These are phyloP conservation scores for Polydrusus pterygomalis DNA, from an alignment of 2,888 invertebrate genomes.

Conservation along the genomic window DNA sequence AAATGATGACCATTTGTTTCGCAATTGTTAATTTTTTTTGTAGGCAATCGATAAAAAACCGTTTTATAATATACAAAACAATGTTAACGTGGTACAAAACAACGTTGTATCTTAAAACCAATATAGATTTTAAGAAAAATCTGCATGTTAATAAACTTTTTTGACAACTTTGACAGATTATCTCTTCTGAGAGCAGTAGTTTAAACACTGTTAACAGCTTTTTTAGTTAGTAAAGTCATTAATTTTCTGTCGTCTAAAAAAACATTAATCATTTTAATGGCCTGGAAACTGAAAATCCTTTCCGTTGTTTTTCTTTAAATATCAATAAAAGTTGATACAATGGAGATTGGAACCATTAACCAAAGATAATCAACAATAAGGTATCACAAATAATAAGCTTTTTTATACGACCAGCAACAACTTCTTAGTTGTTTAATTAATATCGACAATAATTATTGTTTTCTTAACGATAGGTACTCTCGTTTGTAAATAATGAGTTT, in stretches of 20 bases:
- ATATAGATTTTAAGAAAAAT: not conserved
- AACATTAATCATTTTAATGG: conserved; percentile 22
- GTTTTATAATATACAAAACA: too few relatives aligned
- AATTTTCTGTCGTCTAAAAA: not conserved
- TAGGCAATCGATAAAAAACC: too few relatives aligned
- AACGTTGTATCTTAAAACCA: too few relatives aligned
- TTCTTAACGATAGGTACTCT: too few relatives aligned
- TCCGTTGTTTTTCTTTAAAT: not conserved
- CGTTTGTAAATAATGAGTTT: too few relatives aligned
- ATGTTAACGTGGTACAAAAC: too few relatives aligned
- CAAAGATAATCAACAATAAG: not conserved
- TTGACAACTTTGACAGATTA: conserved; percentile 12
- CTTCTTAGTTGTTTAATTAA: not conserved
- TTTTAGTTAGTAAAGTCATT: conserved; percentile 11
- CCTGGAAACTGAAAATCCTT: not conserved
- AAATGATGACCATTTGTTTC: too few relatives aligned
- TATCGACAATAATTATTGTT: too few relatives aligned
- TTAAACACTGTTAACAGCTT: conserved; percentile 17
- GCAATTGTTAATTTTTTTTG: too few relatives aligned
- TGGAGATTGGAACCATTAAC: not conserved
- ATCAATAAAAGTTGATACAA: not conserved
- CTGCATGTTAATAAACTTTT: not conserved
- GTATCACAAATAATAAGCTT: not conserved
- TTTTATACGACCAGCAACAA: not conserved
- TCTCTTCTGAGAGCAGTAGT: not conserved